These are phyloP conservation scores for Sparus aurata DNA, from an alignment of 2,797 vertebrate genomes.

Conservation along the genomic window DNA sequence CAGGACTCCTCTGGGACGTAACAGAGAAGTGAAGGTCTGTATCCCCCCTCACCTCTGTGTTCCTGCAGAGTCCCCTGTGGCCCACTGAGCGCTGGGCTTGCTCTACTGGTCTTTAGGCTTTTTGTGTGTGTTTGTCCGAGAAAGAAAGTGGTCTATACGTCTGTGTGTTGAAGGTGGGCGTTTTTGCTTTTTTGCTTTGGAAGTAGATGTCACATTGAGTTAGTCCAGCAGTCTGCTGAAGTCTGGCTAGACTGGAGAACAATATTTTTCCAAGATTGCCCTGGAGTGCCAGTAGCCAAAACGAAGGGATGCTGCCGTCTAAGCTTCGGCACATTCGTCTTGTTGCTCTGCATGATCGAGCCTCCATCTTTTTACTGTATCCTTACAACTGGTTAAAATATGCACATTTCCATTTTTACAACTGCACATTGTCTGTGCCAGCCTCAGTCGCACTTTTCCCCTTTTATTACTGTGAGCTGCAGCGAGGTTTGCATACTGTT, in stretches of 20 bases:
- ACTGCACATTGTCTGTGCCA: background rate
- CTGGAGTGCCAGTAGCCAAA: conserved; percentile 69
- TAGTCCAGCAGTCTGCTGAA: conserved; percentile 81
- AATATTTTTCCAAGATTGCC: conserved; percentile 89
- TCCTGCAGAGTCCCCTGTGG: conserved; percentile 72
- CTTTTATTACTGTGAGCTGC: conserved; percentile 19
- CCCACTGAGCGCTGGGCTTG: conserved; percentile 55
- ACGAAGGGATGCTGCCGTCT: conserved; percentile 58
- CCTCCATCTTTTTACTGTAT: conserved; percentile 21
- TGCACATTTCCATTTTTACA: conserved; percentile 13
- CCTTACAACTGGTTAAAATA: conserved; percentile 20
- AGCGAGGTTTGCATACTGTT: conserved; percentile 48
- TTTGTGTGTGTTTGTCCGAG: conserved; percentile 46
- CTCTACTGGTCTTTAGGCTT: conserved; percentile 57
- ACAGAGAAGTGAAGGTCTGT: conserved; percentile 78
- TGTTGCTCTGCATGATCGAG: conserved; percentile 32
- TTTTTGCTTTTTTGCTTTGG: conserved; percentile 64
- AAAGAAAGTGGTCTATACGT: conserved; percentile 41
- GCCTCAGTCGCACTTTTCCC: conserved; percentile 1
- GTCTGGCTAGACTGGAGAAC: conserved; percentile 85
- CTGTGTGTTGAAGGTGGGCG: conserved; percentile 52
- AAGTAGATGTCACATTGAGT: conserved; percentile 84
- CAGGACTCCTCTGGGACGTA: conserved; percentile 80
- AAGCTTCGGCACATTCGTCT: conserved; percentile 61
- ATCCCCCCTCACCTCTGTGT: conserved; percentile 77